Evolutionary conservation across 2,113 vertebrate genomes (phyloP), one percentile per base, ranked within the genome.

Genomic region (Pteruthius melanotis): DNA sequence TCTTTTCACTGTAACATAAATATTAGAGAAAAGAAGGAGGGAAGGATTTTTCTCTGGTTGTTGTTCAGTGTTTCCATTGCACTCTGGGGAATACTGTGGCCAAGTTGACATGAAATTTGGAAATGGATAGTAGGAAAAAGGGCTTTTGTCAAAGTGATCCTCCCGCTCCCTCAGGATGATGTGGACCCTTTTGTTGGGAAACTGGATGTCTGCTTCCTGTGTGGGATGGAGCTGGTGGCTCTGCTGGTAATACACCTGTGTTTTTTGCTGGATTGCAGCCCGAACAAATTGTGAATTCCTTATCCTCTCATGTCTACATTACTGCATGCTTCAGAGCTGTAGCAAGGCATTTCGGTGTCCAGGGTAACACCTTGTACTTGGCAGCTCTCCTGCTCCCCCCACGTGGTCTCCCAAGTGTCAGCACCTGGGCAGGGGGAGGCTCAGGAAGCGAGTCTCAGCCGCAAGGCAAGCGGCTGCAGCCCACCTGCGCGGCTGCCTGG

Each of bases 281-380:
- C 1, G 1, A 94, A 71, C 83, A 94, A 95, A 90, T 85, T 53
- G 82, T 44, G 82, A 93, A 61, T 93, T 88, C 90, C 71, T 94
- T 92, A 75, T 90, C 93, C 91, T 74, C 83, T 91, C 12, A 0
- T 80, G 87, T 90, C 95, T 91, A 11, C 45, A n/a, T 86, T 75
- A 84, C 80, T 79, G 56, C 6, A 0, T 78, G 59, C 53, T 89
- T 68, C 74, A 65, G 69, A 92, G 83, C 74, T 52, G 47, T 14
- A 89, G 77, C 39, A 16, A 91, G 74, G 74, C 74, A n/a, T 91
- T 89, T 89, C 24, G 66, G 74, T 71, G 78, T 93, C 92, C 12
- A 1, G 92, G 82, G 76, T 91, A 96, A 87, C 84, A 95, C 90
- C 92, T 97, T 90, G 84, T 91, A 72, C 53, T 96, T 97, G 95